Percentiles rank a stretch among this genome's conserved stretches.
Conservation (phyloP, 92 coral and sea anemone species). For the Diadumene lineata region DNA sequence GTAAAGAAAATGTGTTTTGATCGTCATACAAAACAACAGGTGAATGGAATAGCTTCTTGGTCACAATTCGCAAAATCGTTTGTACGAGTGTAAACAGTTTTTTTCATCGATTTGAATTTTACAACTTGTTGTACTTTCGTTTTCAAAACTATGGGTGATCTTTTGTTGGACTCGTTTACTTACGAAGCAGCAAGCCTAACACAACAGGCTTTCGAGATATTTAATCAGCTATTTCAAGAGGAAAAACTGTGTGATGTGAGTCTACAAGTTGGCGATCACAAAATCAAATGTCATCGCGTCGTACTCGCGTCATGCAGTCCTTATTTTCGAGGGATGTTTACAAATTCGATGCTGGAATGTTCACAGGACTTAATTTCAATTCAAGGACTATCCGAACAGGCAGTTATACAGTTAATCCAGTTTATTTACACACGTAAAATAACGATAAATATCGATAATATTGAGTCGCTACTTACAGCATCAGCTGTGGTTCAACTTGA, state of each 20-base stretch:
- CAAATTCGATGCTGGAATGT: constrained; percentile 87
- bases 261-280: constrained; percentile 76
- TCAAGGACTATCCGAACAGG: constrained; percentile 84
- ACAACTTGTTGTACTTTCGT: no score
- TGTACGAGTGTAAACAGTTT: no score
- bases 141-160: constrained; percentile 69
- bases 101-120: neutral
- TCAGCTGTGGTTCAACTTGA: constrained; percentile 92
- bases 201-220: constrained; percentile 66
- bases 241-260: constrained; percentile 89
- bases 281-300: constrained; percentile 87
- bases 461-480: constrained; percentile 84
- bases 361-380: constrained; percentile 72
- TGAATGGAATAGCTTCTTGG: no score
- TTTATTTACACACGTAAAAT: constrained; percentile 91
- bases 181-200: constrained; percentile 72
- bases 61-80: no score
- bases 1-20: no score
- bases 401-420: constrained; percentile 74
- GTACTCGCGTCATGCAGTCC: constrained; percentile 92
- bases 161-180: constrained; percentile 66
- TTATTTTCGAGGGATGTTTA: constrained; percentile 96
- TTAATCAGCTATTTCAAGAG: constrained; percentile 74
- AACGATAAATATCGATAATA: constrained; percentile 80
- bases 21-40: no score